A percentile compares a stretch with the other conserved stretches of the same genome.
Conservation (phyloP, 2,888 invertebrate genomes). For the Dastarcus helophoroides region DNA sequence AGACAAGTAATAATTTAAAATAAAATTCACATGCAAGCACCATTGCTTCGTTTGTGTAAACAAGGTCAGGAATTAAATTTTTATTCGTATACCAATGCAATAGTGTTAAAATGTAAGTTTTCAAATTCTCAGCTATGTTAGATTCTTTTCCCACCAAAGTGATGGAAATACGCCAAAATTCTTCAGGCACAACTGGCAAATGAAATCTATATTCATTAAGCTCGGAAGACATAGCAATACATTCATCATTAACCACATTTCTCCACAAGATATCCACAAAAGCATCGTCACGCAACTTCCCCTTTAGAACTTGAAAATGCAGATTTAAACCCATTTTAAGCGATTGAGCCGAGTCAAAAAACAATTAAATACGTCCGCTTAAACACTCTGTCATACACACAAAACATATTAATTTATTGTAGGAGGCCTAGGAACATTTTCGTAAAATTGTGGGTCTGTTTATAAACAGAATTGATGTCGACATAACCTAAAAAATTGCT, state of each 20-base stretch:
- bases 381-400: no score
- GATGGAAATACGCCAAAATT: not conserved
- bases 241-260: not conserved
- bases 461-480: no score
- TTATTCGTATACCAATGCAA: conserved; percentile 1
- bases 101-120: not conserved
- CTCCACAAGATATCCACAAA: conserved; percentile 1
- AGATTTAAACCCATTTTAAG: no score
- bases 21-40: not conserved
- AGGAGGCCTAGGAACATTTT: no score
- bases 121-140: no score
- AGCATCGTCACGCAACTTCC: no score
- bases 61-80: not conserved
- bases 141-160: not conserved
- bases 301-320: no score
- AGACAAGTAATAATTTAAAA: conserved; percentile 1
- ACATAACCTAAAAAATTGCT: no score
- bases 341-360: no score
- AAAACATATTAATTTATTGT: no score
- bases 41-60: not conserved
- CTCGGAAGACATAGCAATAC: not conserved
- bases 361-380: no score
- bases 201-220: not conserved
- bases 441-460: no score
- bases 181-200: not conserved